phyloP scores from a whole-genome alignment of 2,797 vertebrate genomes.

The Dromococcyx pavoninus region DNA sequence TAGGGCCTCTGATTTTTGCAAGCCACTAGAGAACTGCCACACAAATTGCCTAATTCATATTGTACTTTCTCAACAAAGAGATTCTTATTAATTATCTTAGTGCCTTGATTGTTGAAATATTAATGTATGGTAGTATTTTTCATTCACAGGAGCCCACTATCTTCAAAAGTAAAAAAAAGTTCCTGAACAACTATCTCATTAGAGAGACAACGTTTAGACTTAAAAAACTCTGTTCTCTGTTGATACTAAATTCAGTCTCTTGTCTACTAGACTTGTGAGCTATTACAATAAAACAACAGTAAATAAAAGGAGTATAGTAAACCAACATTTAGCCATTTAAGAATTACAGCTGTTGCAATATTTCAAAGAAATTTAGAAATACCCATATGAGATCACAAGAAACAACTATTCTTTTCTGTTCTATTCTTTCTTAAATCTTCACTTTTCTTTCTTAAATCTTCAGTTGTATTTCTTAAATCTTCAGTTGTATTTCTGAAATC shows the following conservation, averaged over 20 bases:
- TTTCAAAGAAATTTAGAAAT: conserved; percentile 55
- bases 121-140: not conserved
- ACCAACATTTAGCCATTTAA: not conserved
- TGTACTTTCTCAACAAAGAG: not conserved
- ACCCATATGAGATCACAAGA: conserved; percentile 4
- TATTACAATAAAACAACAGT: conserved; percentile 1
- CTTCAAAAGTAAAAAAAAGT: not conserved
- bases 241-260: conserved; percentile 19
- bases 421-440: conserved; percentile 10
- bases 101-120: not conserved
- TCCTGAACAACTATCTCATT: not conserved
- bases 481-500: no score
- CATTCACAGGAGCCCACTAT: not conserved
- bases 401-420: conserved; percentile 27
- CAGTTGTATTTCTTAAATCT: no score
- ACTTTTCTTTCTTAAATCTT: no score
- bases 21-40: not conserved
- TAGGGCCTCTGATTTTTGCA: not conserved
- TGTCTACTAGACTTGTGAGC: not conserved
- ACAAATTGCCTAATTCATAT: not conserved
- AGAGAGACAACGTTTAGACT: not conserved
- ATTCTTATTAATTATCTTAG: not conserved
- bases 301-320: not conserved
- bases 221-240: not conserved
- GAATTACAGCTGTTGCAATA: not conserved